phyloP scores from a whole-genome alignment of 1,140 invertebrate genomes.

The Anastatus disparis region DNA sequence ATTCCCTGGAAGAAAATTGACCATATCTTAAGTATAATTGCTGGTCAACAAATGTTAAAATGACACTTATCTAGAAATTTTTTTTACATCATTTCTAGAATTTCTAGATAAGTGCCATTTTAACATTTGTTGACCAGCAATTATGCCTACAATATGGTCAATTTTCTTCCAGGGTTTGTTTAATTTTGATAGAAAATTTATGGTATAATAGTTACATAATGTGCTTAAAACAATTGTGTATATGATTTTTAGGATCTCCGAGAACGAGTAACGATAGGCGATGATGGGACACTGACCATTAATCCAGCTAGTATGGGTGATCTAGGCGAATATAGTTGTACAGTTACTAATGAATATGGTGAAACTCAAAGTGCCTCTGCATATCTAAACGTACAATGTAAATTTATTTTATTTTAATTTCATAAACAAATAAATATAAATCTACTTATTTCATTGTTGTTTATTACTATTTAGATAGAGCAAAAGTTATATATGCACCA shows the following conservation, averaged over 20 bases:
- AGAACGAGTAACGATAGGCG: slow-evolving; percentile 70
- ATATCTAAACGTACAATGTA: slow-evolving; percentile 95
- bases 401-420: slow-evolving; percentile 61
- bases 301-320: slow-evolving; percentile 82
- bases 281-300: slow-evolving; percentile 82
- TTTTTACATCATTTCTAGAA: no score
- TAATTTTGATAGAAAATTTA: no score
- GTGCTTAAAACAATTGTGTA: no score
- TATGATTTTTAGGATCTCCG: slow-evolving; percentile 73
- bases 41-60: no score
- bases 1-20: no score
- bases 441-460: background rate
- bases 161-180: no score
- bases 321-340: slow-evolving; percentile 89
- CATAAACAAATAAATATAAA: background rate
- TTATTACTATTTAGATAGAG: slow-evolving; percentile 76
- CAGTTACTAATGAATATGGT: slow-evolving; percentile 83
- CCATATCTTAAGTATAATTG: no score
- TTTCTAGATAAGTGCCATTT: no score
- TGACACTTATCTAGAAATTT: no score
- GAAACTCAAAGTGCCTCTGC: slow-evolving; percentile 86
- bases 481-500: slow-evolving; percentile 90
- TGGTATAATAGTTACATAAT: no score
- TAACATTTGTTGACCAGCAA: no score
- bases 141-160: no score